Evolutionary conservation across 2,888 invertebrate species (phyloP).

Genomic region (Polydrusus pterygomalis): DNA sequence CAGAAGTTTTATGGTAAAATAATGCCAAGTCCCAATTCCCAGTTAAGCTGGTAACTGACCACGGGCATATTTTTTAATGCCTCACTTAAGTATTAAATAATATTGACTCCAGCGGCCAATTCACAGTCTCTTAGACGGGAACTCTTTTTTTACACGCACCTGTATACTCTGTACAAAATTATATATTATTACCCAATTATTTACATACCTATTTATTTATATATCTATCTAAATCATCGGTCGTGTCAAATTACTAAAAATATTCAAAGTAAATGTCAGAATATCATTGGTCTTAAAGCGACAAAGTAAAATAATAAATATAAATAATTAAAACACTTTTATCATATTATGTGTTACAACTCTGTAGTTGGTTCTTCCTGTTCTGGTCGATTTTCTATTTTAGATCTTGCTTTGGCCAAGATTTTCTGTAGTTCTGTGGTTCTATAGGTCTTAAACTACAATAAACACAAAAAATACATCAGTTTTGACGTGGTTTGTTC

Average conservation of each 20-base stretch:
- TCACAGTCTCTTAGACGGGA: too few species aligned
- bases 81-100: too few species aligned
- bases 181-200: constrained; percentile 1
- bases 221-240: neutral
- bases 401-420: constrained; percentile 82
- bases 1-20: too few species aligned
- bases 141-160: too few species aligned
- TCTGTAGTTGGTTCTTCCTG: constrained; percentile 26
- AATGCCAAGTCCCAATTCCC: too few species aligned
- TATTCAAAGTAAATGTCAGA: neutral
- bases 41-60: too few species aligned
- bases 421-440: constrained; percentile 85
- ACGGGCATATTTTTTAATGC: too few species aligned
- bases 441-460: constrained; percentile 85
- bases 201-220: neutral
- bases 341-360: neutral
- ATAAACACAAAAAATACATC: constrained; percentile 61
- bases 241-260: neutral
- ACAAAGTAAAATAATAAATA: constrained; percentile 16
- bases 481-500: too few species aligned
- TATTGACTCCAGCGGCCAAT: too few species aligned
- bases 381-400: constrained; percentile 74
- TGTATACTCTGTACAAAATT: too few species aligned
- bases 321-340: neutral
- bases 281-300: constrained; percentile 11